These are phyloP conservation scores for Tupaia tana DNA, from an alignment of 2,113 vertebrate genomes.

Conservation along the genomic window DNA sequence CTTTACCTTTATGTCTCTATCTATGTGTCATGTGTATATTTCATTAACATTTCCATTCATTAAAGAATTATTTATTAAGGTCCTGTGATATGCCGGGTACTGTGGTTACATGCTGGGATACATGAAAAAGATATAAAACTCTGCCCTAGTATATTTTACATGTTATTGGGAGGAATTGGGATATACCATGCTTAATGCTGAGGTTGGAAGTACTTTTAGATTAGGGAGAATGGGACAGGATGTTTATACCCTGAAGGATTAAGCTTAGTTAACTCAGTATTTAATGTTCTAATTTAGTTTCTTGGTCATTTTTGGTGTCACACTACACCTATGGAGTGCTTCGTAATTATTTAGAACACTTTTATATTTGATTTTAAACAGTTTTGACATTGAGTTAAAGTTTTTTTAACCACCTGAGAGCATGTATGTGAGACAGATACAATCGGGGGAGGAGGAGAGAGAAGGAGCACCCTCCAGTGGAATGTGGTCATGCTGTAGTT, in stretches of 20 bases:
- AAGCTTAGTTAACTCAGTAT: background rate
- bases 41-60: background rate
- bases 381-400: background rate
- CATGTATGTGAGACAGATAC: too few species aligned
- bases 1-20: background rate
- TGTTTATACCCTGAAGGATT: background rate
- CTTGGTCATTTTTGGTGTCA: background rate
- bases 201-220: background rate
- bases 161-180: background rate
- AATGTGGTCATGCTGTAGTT: too few species aligned
- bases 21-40: background rate
- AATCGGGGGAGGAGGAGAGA: too few species aligned
- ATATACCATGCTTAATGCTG: background rate
- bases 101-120: background rate
- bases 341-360: slow-evolving; percentile 27
- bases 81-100: background rate
- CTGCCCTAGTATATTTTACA: background rate
- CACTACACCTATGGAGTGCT: background rate
- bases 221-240: background rate
- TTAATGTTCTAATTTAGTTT: background rate
- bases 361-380: slow-evolving; percentile 45
- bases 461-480: too few species aligned
- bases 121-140: background rate
- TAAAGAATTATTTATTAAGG: background rate
- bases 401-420: too few species aligned